A percentile compares a stretch with the other conserved stretches of the same genome.
Conservation (phyloP, 2,797 vertebrate genomes). For the Pangasius djambal region DNA sequence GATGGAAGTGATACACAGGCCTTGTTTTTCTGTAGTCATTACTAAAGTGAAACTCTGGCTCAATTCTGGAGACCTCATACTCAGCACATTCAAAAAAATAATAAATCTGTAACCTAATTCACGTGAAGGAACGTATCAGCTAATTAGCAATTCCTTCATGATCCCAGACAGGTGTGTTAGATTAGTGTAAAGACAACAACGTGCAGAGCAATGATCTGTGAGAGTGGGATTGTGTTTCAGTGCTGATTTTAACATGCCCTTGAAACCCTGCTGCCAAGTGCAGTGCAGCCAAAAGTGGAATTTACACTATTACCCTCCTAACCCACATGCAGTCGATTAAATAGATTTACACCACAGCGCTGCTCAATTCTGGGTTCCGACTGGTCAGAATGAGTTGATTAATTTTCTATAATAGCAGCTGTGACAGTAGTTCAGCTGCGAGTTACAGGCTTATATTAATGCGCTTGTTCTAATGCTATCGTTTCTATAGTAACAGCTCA, state of each 20-base stretch:
- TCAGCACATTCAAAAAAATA: neutral
- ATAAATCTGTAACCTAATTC: neutral
- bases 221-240: neutral
- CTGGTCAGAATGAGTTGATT: neutral
- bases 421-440: neutral
- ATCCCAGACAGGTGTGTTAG: neutral
- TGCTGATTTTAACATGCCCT: conserved; percentile 20
- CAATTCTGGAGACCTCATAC: neutral
- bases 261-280: conserved; percentile 16
- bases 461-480: neutral
- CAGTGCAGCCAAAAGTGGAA: neutral
- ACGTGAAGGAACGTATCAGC: neutral
- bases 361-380: neutral
- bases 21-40: neutral
- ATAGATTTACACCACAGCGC: neutral
- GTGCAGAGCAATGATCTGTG: neutral
- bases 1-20: neutral
- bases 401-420: neutral
- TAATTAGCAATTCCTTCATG: neutral
- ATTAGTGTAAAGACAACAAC: conserved; percentile 2
- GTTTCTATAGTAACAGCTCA: neutral
- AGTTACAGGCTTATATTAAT: neutral
- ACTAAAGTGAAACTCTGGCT: neutral
- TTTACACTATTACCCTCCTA: neutral
- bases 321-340: neutral